These are phyloP conservation scores for Carabus problematicus DNA, from an alignment of 2,888 invertebrate species.

Conservation along the genomic window DNA sequence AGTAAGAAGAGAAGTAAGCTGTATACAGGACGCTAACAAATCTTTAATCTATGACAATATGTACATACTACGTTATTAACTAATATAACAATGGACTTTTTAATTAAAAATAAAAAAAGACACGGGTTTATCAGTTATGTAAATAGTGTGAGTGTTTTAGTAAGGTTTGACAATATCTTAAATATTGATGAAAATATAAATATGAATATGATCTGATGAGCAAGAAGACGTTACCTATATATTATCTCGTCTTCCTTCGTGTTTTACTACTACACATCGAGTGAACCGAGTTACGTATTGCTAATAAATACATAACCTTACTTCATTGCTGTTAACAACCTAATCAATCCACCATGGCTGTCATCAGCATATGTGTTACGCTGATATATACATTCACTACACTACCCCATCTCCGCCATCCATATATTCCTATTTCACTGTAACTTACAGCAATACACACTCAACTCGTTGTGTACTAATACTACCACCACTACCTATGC, in stretches of 20 bases:
- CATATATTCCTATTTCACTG: no score
- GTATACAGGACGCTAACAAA: constrained; percentile 36
- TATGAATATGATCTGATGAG: constrained; percentile 16
- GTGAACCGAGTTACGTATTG: constrained; percentile 25
- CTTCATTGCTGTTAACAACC: constrained; percentile 1
- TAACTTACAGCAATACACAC: no score
- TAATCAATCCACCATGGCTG: neutral
- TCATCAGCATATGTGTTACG: neutral
- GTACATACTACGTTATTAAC: constrained; percentile 54
- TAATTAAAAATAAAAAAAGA: constrained; percentile 30
- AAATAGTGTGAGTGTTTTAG: constrained; percentile 43
- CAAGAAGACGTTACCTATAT: constrained; percentile 34
- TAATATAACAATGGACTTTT: constrained; percentile 43
- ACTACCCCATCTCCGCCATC: neutral
- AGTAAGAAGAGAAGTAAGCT: constrained; percentile 14
- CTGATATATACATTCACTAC: constrained; percentile 13
- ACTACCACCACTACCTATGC: no score
- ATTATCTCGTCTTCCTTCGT: constrained; percentile 39
- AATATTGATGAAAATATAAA: constrained; percentile 19
- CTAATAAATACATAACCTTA: constrained; percentile 21
- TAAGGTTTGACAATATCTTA: constrained; percentile 43
- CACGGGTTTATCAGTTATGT: constrained; percentile 42
- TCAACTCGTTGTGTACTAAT: no score
- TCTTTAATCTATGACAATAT: constrained; percentile 59
- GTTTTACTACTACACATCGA: constrained; percentile 22